Base-by-base conservation (phyloP, 2,888 invertebrate species). In the Ornithoptera alexandrae region DNA sequence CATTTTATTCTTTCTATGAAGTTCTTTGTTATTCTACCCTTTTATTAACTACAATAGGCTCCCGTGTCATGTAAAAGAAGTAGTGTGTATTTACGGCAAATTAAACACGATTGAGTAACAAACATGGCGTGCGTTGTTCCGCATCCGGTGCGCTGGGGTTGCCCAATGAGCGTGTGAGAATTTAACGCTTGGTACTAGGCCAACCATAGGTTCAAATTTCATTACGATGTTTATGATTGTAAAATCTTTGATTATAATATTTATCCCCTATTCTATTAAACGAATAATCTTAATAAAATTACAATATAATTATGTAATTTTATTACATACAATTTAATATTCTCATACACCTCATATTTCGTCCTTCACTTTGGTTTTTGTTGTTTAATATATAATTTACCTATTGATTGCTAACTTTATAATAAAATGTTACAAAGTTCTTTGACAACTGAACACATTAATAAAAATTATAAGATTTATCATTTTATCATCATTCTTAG, bases 131-230 rank as follows among this genome's bases (percentile, higher is more conserved):
- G 80, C 71, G 72, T 59, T 74, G 79, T 88, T 87, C 87, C 87
- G 87, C 87, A 86, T 89, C 87, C 87, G 81, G 79, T 75, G 81
- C 80, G 82, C 79, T 77, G 77, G 77, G 77, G 78, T 77, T 71
- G 73, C 74, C 68, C 74, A 72, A 77, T 70, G 74, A 77, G 76
- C 80, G 81, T 79, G 81, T 76, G 77, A 63, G 56, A 62, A 68
- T 68, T 64, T 60, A 68, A 71, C 30, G 71, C 42, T 77, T 65
- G 30, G 46, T n/a, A 20, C 20, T 30, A 30, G 59, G 18, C 46
- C n/a, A 15, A 56, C n/a, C 42, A 39, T 39, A 20, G 20, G 12
- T 62, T 62, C 30, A 60, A 60, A 60, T 30, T 60, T 30, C 59
- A 30, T 36, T 24, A 60, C 24, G 30, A 60, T 59, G 15, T 50